Evolutionary conservation across 2,888 invertebrate species (phyloP), one percentile per base, ranked within the genome.

Genomic region (Resseliella maxima): DNA sequence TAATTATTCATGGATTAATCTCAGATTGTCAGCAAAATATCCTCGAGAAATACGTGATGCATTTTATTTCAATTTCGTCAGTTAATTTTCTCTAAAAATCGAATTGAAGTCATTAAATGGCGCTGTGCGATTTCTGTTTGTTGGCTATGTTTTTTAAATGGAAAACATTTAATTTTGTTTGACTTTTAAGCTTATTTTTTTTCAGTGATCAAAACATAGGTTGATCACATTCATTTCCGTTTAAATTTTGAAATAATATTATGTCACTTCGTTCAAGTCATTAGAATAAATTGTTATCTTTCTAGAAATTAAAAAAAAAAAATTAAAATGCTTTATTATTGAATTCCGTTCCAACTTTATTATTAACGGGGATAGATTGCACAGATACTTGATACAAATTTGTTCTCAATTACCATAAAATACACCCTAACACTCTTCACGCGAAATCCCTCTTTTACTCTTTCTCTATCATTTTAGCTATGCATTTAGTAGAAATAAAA

Each of bases 101-200:
- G n/a, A n/a, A 41, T 41, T 41, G 41, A 41, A 41, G 41, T 41
- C 41, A 41, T 41, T 50, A 18, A 15, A 18, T 50, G 15, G 12
- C n/a, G 15, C 72, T 72, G 72, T 31, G 72, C 72, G 27, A 31
- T 72, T 72, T 72, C 72, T 31, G 72, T 72, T 72, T 72, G 72
- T 72, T 72, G 72, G 3, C 31, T 72, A 31, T 72, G 72, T 72
- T 72, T 72, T 72, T 72, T 35, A 0, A 31, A 6, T n/a, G 12
- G 15, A 24, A 72, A 59, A 59, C 5, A 24, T 12, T 18, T 18
- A 50, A 50, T 50, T n/a, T 27, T 59, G 59, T 27, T 72, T 72
- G 1, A 21, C 5, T 72, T 72, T 72, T 35, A 12, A 1, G 3
- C 2, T 72, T 72, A 15, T 1, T 72, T 72, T 72, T 31, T 35